Base-by-base conservation (phyloP, 2,113 vertebrate species). In the Cathartes aura region DNA sequence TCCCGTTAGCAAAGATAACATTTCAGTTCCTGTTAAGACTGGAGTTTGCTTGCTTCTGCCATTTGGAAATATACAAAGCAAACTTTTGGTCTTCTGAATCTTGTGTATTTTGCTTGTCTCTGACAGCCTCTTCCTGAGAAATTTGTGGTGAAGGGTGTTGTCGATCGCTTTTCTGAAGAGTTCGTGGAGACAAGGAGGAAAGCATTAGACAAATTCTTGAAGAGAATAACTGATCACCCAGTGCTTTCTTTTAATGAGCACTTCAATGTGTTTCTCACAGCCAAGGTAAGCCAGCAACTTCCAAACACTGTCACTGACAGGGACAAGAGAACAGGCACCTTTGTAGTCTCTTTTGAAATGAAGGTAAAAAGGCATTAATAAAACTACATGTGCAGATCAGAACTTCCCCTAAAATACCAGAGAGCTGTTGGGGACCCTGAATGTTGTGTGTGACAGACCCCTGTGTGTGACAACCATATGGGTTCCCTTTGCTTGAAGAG, bases 81-180 rank as follows among this genome's bases (percentile, higher is more conserved):
- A 38, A 38, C 8, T 62, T 73, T 83, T 73, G 7, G 40, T 86
- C 30, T 80, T 56, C 27, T 87, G 16, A 82, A 68, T 94, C 19
- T 58, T 71, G 8, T 82, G 12, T 2, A 2, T 72, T 93, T 94
- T 95, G 27, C 50, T 45, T 97, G 50, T 94, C 18, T 91, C 67
- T 71, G 66, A 43, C 95, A 99, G 99, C 99, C 99, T 2, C 97
- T 99, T 91, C 99, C 99, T 42, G 99, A 99, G 98, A 99, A 99
- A 97, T 99, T 99, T 93, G 99, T 99, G 80, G 99, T 99, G 98
- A 99, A 99, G 95, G 99, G 99, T 12, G 99, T 99, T 36, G 99
- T 99, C 3, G 99, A 99, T 95, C 99, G 99, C 24, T 99, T 99
- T 95, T 99, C 99, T 14, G 99, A 99, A 98, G 99, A 99, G 94